Base-by-base conservation (phyloP, 2,888 invertebrate species). In the Nomada fabriciana region DNA sequence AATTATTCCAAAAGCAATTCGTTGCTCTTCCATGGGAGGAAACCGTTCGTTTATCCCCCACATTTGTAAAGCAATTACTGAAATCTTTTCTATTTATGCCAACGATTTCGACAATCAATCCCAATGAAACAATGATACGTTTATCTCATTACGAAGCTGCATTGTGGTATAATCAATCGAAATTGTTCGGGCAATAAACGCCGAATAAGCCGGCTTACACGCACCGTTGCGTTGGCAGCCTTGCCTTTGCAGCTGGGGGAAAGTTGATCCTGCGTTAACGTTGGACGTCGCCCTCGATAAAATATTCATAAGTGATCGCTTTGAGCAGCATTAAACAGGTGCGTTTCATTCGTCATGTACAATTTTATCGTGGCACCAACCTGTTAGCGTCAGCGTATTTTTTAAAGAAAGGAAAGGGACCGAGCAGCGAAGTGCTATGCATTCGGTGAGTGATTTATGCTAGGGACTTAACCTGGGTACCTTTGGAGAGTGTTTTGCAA, bases 21-120 rank as follows among this genome's bases (percentile, higher is more conserved):
- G 63, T 75, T 59, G 59, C 81, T 75, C 70, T 72, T 52, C 52
- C 47, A 18, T 52, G 67, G 68, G 81, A 84, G 84, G 84, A 83
- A 84, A 83, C 77, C 81, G 81, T 83, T 77, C 75, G 83, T 84
- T 77, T 69, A 75, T 71, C 77, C 80, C 83, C 77, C 74, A 71
- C 80, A 23, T 60, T 80, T 76, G 73, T 67, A 55, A 63, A 36
- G 68, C 70, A 65, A 84, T 69, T 71, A 77, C 83, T 52, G 71
- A 50, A 74, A 77, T 77, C 75, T 75, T 81, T 81, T 65, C 72
- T 74, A 80, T 71, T 82, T 82, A 65, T 47, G 76, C 82, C 73
- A 72, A 57, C 82, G 69, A 82, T 82, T 77, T 82, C 74, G 71
- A 80, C 80, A 80, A 80, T 82, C 80, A 71, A 80, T 80, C 47